These are phyloP conservation scores for Polymixis lichenea DNA, from an alignment of 2,888 invertebrate species.

Conservation along the genomic window DNA sequence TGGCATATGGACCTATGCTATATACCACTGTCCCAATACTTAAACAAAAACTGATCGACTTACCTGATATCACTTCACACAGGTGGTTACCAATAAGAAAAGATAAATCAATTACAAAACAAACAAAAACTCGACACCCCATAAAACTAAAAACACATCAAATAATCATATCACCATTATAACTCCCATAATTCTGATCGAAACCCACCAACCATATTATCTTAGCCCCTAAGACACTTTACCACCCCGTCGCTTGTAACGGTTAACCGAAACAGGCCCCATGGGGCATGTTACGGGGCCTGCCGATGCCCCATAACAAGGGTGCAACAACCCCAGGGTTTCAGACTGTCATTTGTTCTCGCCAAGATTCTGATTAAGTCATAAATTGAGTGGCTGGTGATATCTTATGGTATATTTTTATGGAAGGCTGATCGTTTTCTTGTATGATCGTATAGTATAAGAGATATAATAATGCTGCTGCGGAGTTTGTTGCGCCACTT, in stretches of 20 bases:
- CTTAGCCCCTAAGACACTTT: slow-evolving; percentile 35
- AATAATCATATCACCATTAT: slow-evolving; percentile 45
- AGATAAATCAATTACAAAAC: background rate
- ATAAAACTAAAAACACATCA: slow-evolving; percentile 9
- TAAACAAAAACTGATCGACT: background rate
- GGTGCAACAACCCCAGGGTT: slow-evolving; percentile 55
- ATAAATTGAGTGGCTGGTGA: slow-evolving; percentile 58
- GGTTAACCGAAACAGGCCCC: slow-evolving; percentile 68
- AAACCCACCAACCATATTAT: slow-evolving; percentile 37
- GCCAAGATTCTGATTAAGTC: slow-evolving; percentile 64
- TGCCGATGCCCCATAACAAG: slow-evolving; percentile 53
- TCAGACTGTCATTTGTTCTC: slow-evolving; percentile 59
- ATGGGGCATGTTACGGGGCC: slow-evolving; percentile 61
- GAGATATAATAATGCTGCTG: too few relatives aligned
- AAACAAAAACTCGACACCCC: background rate
- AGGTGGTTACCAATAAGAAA: background rate
- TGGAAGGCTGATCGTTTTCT: slow-evolving; percentile 8
- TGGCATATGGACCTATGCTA: too few relatives aligned
- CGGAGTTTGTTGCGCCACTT: too few relatives aligned
- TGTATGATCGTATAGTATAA: background rate
- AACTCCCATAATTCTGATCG: slow-evolving; percentile 26
- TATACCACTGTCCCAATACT: background rate
- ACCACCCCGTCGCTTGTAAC: slow-evolving; percentile 64
- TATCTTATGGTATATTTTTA: slow-evolving; percentile 19
- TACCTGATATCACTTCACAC: background rate